phyloP scores from a whole-genome alignment of 1,140 invertebrate species.

The Parapsyche elsis region DNA sequence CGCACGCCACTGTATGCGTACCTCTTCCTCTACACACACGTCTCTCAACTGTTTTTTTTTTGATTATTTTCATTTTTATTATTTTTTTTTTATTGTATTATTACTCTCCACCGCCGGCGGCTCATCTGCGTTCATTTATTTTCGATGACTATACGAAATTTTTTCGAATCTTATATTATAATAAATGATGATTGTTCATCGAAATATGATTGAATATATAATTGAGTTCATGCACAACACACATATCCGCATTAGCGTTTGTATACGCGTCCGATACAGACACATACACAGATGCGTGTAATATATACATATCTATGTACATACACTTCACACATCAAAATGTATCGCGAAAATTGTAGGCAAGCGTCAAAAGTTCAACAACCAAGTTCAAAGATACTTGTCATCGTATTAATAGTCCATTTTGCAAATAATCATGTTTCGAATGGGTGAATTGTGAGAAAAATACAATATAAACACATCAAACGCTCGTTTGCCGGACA shows the following conservation, averaged over 20 bases:
- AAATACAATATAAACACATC: background rate
- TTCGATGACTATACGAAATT: conserved; percentile 55
- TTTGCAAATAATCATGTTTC: no score
- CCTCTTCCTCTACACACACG: background rate
- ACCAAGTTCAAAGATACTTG: no score
- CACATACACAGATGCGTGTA: background rate
- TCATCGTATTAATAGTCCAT: no score
- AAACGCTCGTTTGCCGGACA: conserved; percentile 1
- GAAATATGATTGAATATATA: conserved; percentile 48
- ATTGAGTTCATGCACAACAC: conserved; percentile 45
- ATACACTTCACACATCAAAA: no score
- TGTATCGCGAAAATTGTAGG: no score
- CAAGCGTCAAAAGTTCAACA: no score
- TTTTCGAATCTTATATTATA: conserved; percentile 48
- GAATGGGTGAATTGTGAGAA: no score
- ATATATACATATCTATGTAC: no score
- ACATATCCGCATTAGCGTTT: conserved; percentile 3
- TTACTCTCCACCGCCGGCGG: conserved; percentile 36
- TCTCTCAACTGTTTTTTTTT: conserved; percentile 1
- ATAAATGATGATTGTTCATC: conserved; percentile 48
- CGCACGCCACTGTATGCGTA: background rate
- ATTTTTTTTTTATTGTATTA: conserved; percentile 40
- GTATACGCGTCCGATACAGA: background rate
- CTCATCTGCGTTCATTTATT: conserved; percentile 52
- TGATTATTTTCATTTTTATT: conserved; percentile 44